Evolutionary conservation across 2,113 vertebrate species (phyloP).

Genomic region (Phasianus colchicus): DNA sequence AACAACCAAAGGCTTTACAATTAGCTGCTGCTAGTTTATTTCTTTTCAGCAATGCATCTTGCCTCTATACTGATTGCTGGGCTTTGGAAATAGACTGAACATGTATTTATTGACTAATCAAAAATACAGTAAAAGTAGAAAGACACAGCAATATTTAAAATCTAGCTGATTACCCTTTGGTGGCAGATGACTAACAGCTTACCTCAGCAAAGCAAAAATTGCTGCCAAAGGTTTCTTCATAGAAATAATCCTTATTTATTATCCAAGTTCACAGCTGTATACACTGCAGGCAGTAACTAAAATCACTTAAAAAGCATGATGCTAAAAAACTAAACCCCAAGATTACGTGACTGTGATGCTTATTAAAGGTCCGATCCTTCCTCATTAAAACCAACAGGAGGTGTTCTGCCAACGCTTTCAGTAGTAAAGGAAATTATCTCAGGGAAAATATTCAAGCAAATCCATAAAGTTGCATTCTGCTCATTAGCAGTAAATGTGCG

Average conservation of each 20-base stretch:
- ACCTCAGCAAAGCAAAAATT: conserved; percentile 73
- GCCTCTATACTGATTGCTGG: conserved; percentile 49
- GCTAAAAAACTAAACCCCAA: conserved; percentile 53
- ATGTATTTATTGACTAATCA: conserved; percentile 75
- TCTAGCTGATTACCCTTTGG: conserved; percentile 72
- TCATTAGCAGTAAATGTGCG: conserved; percentile 42
- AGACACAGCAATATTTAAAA: conserved; percentile 77
- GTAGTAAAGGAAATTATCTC: not conserved
- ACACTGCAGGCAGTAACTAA: conserved; percentile 69
- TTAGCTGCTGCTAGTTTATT: conserved; percentile 25
- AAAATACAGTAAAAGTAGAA: conserved; percentile 76
- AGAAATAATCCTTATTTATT: conserved; percentile 74
- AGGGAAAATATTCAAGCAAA: conserved; percentile 57
- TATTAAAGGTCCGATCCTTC: conserved; percentile 58
- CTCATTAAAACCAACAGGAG: conserved; percentile 35
- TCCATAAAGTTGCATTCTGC: conserved; percentile 41
- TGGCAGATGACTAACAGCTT: conserved; percentile 75
- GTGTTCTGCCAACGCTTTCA: conserved; percentile 12
- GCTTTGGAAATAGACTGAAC: conserved; percentile 57
- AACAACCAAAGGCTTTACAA: conserved; percentile 32
- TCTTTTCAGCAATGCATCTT: conserved; percentile 36
- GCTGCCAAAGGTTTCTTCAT: conserved; percentile 70
- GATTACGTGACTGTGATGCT: conserved; percentile 44
- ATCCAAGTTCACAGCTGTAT: conserved; percentile 73
- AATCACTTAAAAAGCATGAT: conserved; percentile 65